These are phyloP conservation scores for Taxidea taxus DNA, from an alignment of 2,113 vertebrate species.

Conservation along the genomic window DNA sequence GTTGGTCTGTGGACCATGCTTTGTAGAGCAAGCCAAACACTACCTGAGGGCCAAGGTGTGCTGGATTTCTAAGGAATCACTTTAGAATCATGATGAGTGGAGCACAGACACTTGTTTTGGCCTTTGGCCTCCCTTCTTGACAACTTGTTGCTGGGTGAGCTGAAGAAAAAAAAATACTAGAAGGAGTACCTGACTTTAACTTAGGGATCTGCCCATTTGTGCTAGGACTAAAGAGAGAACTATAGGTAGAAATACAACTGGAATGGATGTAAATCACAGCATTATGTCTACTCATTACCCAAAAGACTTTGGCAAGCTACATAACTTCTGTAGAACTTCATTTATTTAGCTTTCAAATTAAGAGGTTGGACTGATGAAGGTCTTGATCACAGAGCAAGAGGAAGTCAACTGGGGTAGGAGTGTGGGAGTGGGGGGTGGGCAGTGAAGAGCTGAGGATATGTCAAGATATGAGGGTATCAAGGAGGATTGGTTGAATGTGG, in stretches of 20 bases:
- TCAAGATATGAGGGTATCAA: not conserved
- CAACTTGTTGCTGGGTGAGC: not conserved
- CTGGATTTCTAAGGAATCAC: not conserved
- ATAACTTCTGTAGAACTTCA: not conserved
- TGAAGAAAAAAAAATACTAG: not conserved
- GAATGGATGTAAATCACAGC: not conserved
- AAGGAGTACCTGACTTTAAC: not conserved
- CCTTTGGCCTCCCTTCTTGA: not conserved
- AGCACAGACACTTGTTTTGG: not conserved
- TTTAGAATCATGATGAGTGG: not conserved
- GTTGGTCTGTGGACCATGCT: not conserved
- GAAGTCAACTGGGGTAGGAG: not conserved
- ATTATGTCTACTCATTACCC: not conserved
- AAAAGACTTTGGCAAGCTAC: not conserved
- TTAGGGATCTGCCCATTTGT: not conserved
- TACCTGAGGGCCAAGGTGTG: not conserved
- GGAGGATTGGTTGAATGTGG: not conserved
- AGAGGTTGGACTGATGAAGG: not conserved
- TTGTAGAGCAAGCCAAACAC: not conserved
- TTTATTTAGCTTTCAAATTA: not conserved
- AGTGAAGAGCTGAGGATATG: not conserved
- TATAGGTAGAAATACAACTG: not conserved
- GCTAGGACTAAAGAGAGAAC: not conserved
- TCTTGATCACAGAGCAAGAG: not conserved
- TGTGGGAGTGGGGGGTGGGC: fast-evolving